Evolutionary conservation across 2,888 invertebrate genomes (phyloP).

Genomic region (Nebria salina): DNA sequence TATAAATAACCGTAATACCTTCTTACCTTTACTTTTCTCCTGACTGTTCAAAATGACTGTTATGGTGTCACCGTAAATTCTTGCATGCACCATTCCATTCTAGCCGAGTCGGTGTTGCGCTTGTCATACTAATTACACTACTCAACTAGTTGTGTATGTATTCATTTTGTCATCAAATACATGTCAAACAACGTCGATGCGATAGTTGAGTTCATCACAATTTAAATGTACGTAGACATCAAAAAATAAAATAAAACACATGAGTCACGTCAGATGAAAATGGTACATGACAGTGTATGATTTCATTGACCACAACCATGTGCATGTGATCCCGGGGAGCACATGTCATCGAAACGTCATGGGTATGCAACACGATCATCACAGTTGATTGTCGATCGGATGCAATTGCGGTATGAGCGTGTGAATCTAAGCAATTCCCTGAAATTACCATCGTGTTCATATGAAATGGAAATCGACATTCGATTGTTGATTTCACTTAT

Average conservation of each 20-base stretch:
- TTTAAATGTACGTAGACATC: not conserved
- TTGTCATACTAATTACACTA: conserved; percentile 5
- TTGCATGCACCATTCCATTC: conserved; percentile 5
- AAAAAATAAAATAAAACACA: not conserved
- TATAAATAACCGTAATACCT: conserved; percentile 58
- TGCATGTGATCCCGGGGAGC: conserved; percentile 45
- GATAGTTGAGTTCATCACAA: no score
- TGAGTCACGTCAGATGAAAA: conserved; percentile 39
- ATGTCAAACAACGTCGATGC: not conserved
- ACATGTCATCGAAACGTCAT: conserved; percentile 44
- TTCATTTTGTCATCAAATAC: not conserved
- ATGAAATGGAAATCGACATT: not conserved
- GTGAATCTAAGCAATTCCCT: not conserved
- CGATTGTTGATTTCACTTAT: not conserved
- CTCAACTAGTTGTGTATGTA: not conserved
- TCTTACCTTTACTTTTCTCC: conserved; percentile 26
- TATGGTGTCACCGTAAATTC: conserved; percentile 5
- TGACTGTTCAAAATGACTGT: conserved; percentile 22
- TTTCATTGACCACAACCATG: conserved; percentile 31
- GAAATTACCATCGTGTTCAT: not conserved
- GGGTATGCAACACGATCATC: not conserved
- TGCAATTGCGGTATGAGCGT: not conserved
- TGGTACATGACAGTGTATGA: conserved; percentile 30
- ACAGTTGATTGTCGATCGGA: not conserved
- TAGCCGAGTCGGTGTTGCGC: not conserved